A percentile compares a stretch with the other conserved stretches of the same genome.
Evolutionary conservation across 2,888 invertebrate species (phyloP).

Genomic region (Liposcelis brunnea): DNA sequence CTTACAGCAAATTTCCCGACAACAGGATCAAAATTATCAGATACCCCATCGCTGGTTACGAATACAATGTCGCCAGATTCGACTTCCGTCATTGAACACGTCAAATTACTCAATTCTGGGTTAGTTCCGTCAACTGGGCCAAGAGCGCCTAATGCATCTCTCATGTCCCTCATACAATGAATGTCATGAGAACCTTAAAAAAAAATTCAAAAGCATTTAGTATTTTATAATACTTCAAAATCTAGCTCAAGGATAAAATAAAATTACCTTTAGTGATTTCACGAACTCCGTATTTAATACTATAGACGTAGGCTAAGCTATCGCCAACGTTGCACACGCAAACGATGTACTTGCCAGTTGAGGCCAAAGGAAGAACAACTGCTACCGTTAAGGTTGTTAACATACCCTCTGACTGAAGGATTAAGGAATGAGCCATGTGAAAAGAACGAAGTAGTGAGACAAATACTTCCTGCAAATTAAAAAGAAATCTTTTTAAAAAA

Average conservation of each 20-base stretch:
- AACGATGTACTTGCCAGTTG: slow-evolving; percentile 40
- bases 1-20: slow-evolving; percentile 65
- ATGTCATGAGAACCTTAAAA: slow-evolving; percentile 62
- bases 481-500: slow-evolving; percentile 9
- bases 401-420: slow-evolving; percentile 63
- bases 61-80: slow-evolving; percentile 69
- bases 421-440: slow-evolving; percentile 69
- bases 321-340: slow-evolving; percentile 83
- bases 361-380: slow-evolving; percentile 43
- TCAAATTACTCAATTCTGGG: slow-evolving; percentile 74
- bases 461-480: slow-evolving; percentile 45
- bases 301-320: slow-evolving; percentile 72
- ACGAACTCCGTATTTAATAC: slow-evolving; percentile 56
- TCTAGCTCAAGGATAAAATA: background rate
- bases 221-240: too few species aligned
- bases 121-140: slow-evolving; percentile 73
- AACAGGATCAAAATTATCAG: slow-evolving; percentile 82
- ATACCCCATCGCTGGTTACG: slow-evolving; percentile 76
- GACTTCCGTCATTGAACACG: slow-evolving; percentile 63
- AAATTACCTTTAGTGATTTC: slow-evolving; percentile 53
- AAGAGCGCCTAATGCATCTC: slow-evolving; percentile 73
- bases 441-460: slow-evolving; percentile 58
- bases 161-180: slow-evolving; percentile 64
- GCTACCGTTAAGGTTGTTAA: slow-evolving; percentile 72
- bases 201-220: slow-evolving; percentile 11